These are phyloP conservation scores for Gadopsis bispinosus DNA, from an alignment of 2,797 vertebrate species.

Conservation along the genomic window DNA sequence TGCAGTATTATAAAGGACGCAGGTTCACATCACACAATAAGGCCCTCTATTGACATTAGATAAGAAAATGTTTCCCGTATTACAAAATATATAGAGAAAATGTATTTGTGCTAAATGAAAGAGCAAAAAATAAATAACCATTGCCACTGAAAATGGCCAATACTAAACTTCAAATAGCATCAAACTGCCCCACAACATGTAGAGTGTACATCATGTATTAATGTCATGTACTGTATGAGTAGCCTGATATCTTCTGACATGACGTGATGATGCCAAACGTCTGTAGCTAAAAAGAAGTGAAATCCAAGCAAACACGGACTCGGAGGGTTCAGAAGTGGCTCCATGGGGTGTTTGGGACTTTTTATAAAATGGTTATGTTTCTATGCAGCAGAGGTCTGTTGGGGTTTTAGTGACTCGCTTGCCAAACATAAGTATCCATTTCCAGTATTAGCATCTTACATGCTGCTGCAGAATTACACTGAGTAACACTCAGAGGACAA, in stretches of 20 bases:
- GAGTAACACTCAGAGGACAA: slow-evolving; percentile 9
- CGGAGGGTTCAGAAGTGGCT: neutral
- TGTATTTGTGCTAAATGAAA: no score
- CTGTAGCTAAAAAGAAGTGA: neutral
- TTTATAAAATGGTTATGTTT: neutral
- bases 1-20: no score
- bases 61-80: no score
- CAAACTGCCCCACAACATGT: neutral
- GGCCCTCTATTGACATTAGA: no score
- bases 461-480: neutral
- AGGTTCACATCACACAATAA: no score
- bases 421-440: neutral
- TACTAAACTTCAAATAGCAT: neutral
- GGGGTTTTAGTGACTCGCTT: neutral
- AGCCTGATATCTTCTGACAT: neutral
- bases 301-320: neutral
- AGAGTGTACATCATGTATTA: neutral
- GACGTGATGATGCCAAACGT: neutral
- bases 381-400: neutral
- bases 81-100: no score
- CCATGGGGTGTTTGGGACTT: neutral
- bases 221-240: neutral
- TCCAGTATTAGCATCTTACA: neutral
- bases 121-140: no score
- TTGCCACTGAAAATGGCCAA: no score